These are phyloP conservation scores for Clarias pachynema DNA, from an alignment of 2,797 vertebrate species.

Conservation along the genomic window DNA sequence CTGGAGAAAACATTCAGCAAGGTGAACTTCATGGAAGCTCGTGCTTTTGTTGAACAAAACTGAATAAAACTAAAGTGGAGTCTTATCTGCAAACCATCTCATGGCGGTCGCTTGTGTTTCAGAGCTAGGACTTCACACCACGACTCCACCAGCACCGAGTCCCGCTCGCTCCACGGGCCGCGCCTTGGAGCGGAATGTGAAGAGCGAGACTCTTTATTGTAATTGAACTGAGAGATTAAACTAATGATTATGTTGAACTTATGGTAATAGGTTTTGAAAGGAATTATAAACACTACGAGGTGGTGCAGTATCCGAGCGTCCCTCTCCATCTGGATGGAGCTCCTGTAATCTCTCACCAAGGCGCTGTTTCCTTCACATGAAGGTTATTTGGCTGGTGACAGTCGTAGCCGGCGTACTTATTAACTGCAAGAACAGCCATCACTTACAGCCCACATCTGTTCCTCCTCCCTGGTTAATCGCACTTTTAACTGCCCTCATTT, in stretches of 20 bases:
- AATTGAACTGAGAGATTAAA: conserved; percentile 41
- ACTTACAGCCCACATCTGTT: conserved; percentile 76
- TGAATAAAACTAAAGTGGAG: not conserved
- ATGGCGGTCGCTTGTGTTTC: not conserved
- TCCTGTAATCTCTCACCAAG: conserved; percentile 70
- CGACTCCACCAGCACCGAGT: not conserved
- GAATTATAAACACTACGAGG: conserved; percentile 49
- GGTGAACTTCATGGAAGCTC: not conserved
- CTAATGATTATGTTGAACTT: conserved; percentile 46
- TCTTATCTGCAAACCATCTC: not conserved
- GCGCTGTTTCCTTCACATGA: conserved; percentile 69
- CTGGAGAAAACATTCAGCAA: not conserved
- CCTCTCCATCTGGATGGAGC: conserved; percentile 71
- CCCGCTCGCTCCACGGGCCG: not conserved
- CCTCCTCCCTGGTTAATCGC: conserved; percentile 71
- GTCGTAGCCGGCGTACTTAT: conserved; percentile 72
- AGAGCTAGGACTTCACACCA: no score
- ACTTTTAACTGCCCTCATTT: conserved; percentile 73
- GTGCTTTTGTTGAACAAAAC: not conserved
- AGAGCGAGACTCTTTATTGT: not conserved
- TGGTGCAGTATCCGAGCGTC: conserved; percentile 9
- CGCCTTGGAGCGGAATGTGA: not conserved
- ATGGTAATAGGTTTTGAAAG: conserved; percentile 54
- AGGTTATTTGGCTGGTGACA: conserved; percentile 76
- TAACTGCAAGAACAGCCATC: conserved; percentile 75